phyloP scores from a whole-genome alignment of 1,140 invertebrate genomes.

The Steinernema feltiae region DNA sequence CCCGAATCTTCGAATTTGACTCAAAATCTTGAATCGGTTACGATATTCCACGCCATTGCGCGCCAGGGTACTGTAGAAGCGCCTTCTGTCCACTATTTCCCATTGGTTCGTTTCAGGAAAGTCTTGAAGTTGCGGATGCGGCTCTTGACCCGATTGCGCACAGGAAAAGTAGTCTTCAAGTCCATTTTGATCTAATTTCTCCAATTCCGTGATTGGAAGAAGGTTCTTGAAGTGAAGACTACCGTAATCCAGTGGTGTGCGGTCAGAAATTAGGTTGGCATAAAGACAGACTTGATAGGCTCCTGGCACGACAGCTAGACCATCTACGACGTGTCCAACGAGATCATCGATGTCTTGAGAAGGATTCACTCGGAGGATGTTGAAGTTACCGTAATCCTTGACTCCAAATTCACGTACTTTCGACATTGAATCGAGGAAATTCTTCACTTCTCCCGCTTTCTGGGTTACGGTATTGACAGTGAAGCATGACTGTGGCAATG shows the following conservation, averaged over 20 bases:
- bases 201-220: background rate
- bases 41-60: background rate
- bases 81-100: background rate
- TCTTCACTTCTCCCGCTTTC: no score
- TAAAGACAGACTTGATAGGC: background rate
- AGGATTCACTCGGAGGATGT: background rate
- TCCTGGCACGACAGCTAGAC: background rate
- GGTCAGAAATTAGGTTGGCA: background rate
- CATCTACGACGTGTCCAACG: background rate
- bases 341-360: background rate
- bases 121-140: background rate
- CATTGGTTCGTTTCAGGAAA: background rate
- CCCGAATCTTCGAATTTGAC: background rate
- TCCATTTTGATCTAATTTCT: background rate
- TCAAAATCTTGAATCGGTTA: background rate
- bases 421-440: background rate
- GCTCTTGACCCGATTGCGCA: background rate
- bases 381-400: background rate
- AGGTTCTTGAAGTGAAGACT: background rate
- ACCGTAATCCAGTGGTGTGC: background rate
- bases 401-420: background rate
- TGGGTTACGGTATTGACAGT: no score
- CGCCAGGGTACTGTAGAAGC: background rate
- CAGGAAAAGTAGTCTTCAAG: background rate
- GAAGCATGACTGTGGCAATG: background rate